These are phyloP conservation scores for Ametastegia equiseti DNA, from an alignment of 2,888 invertebrate species.

Conservation along the genomic window DNA sequence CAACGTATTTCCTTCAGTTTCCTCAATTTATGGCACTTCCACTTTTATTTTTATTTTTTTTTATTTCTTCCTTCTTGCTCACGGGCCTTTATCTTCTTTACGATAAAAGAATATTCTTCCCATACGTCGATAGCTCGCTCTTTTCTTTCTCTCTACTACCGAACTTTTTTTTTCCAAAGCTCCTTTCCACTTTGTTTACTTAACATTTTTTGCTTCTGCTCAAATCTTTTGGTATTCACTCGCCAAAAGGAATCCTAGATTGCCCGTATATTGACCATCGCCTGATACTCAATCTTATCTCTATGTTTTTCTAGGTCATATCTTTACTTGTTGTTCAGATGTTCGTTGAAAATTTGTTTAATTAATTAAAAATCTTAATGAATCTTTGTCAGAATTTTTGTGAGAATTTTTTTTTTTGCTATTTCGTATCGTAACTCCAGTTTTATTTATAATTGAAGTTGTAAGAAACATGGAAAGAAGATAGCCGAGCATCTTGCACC, in stretches of 20 bases:
- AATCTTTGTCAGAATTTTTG: too few species aligned
- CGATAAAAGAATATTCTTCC: background rate
- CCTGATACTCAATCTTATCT: too few species aligned
- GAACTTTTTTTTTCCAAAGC: background rate
- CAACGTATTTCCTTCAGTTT: background rate
- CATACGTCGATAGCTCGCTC: background rate
- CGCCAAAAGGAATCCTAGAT: background rate
- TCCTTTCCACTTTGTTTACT: background rate
- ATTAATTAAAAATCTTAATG: too few species aligned
- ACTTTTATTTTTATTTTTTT: background rate
- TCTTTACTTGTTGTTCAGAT: too few species aligned
- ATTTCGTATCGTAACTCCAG: background rate
- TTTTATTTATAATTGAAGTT: background rate
- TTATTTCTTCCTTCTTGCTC: background rate
- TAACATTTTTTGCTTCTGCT: background rate
- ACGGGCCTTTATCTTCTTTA: background rate
- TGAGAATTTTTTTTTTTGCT: too few species aligned
- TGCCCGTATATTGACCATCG: background rate
- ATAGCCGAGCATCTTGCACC: background rate
- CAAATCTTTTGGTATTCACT: background rate
- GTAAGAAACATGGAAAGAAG: background rate
- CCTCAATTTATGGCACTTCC: conserved; percentile 4
- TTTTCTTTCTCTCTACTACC: background rate
- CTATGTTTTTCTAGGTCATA: too few species aligned
- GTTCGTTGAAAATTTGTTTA: too few species aligned